A percentile compares a stretch with the other conserved stretches of the same genome.
Conservation (phyloP, 2,888 invertebrate species). For the Leptodirus hochenwartii region DNA sequence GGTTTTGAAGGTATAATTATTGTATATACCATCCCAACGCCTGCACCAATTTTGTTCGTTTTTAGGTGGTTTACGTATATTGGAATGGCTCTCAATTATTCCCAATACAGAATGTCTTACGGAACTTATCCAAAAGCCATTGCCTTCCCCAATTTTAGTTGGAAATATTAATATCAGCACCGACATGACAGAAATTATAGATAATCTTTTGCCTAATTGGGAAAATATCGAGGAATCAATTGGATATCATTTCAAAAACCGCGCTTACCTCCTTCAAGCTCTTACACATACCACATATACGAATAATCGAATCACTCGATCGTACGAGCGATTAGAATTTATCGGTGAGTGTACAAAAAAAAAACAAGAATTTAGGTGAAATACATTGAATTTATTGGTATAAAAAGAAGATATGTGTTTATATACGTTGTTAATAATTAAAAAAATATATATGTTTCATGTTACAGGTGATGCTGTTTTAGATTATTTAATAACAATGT, state of each 20-base stretch:
- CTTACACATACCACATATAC: constrained; percentile 84
- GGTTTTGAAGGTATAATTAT: constrained; percentile 23
- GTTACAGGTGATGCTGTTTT: constrained; percentile 79
- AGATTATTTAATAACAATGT: constrained; percentile 74
- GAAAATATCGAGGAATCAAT: constrained; percentile 33
- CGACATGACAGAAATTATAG: constrained; percentile 25
- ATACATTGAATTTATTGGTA: too few species aligned
- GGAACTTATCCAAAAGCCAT: constrained; percentile 16
- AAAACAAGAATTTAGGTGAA: too few species aligned
- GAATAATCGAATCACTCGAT: constrained; percentile 63
- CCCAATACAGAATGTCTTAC: constrained; percentile 20
- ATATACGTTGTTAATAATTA: too few species aligned
- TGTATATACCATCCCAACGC: constrained; percentile 1
- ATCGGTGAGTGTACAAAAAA: too few species aligned
- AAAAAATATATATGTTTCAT: too few species aligned
- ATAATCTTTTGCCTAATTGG: constrained; percentile 23
- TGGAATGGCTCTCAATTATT: constrained; percentile 31
- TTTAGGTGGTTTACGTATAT: constrained; percentile 9
- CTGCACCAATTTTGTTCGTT: not conserved
- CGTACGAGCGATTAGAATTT: constrained; percentile 84
- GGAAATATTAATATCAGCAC: too few species aligned
- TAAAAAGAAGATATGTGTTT: too few species aligned
- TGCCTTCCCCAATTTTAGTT: constrained; percentile 25
- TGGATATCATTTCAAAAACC: constrained; percentile 63
- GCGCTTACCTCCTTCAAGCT: constrained; percentile 70